phyloP scores from a whole-genome alignment of 2,797 vertebrate genomes.

The Amblyopsis hoosieri region DNA sequence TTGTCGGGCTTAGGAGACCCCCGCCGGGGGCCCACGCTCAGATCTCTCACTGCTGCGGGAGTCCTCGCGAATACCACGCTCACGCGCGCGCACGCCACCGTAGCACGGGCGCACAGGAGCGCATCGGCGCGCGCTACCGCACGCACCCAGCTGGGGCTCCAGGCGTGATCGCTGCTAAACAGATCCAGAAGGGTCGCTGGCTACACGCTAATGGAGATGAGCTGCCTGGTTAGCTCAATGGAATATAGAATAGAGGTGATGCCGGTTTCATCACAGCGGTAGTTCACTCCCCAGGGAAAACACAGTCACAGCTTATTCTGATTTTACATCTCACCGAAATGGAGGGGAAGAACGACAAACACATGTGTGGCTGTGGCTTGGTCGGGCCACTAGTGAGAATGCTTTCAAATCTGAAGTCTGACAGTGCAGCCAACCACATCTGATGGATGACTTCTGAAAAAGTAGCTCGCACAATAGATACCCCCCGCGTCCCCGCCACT shows the following conservation, averaged over 20 bases:
- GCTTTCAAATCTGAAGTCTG: slow-evolving; percentile 39
- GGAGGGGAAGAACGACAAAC: slow-evolving; percentile 6
- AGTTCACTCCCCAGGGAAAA: slow-evolving; percentile 43
- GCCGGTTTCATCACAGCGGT: slow-evolving; percentile 71
- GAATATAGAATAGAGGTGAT: slow-evolving; percentile 70
- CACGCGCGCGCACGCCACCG: slow-evolving; percentile 15
- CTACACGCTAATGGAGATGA: slow-evolving; percentile 76
- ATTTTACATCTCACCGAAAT: slow-evolving; percentile 53
- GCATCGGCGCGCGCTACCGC: not conserved
- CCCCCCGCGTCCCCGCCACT: slow-evolving; percentile 51
- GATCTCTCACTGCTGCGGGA: slow-evolving; percentile 74
- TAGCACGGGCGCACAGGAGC: not conserved
- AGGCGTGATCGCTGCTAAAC: slow-evolving; percentile 67
- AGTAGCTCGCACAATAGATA: slow-evolving; percentile 45
- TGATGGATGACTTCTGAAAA: slow-evolving; percentile 51
- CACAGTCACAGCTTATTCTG: slow-evolving; percentile 47
- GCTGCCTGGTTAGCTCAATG: slow-evolving; percentile 74
- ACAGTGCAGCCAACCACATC: slow-evolving; percentile 33
- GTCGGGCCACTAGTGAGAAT: slow-evolving; percentile 29
- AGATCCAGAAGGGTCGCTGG: slow-evolving; percentile 64
- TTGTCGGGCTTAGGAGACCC: slow-evolving; percentile 75
- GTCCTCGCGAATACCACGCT: slow-evolving; percentile 58
- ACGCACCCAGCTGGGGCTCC: slow-evolving; percentile 51
- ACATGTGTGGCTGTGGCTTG: slow-evolving; percentile 22
- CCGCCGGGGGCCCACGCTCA: slow-evolving; percentile 67